A percentile compares a stretch with the other conserved stretches of the same genome.
These are phyloP conservation scores for Coryphaenoides rupestris DNA, from an alignment of 2,113 vertebrate species.

Conservation along the genomic window DNA sequence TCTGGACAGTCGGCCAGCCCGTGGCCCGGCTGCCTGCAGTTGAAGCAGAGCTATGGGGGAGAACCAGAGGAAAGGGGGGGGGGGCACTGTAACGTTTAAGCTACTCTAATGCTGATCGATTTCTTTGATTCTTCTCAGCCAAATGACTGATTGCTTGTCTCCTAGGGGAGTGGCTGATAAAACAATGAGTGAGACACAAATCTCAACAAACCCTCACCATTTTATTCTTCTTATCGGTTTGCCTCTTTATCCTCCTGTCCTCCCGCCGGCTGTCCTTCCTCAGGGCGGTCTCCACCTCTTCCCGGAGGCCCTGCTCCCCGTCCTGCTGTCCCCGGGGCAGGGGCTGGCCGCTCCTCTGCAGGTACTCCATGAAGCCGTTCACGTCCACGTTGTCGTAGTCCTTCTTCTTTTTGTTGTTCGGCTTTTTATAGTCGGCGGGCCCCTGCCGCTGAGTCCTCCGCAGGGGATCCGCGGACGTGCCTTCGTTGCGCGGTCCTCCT, in stretches of 20 bases:
- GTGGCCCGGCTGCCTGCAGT: conserved; percentile 91
- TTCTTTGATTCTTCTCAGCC: background rate
- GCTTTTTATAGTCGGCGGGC: conserved; percentile 51
- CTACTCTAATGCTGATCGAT: background rate
- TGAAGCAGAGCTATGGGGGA: conserved; percentile 84
- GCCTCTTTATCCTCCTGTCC: conserved; percentile 80
- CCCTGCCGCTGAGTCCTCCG: conserved; percentile 35
- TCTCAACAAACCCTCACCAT: conserved; percentile 87
- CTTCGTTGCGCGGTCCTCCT: background rate
- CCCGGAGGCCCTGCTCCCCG: conserved; percentile 34
- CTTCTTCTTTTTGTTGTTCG: conserved; percentile 76
- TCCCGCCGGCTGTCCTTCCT: conserved; percentile 84
- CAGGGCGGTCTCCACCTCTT: conserved; percentile 67
- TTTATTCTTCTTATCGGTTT: conserved; percentile 75
- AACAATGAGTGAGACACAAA: too few species aligned
- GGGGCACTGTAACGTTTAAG: background rate
- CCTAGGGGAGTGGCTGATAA: too few species aligned
- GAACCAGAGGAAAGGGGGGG: background rate
- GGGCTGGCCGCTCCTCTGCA: conserved; percentile 59
- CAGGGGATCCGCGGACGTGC: conserved; percentile 15
- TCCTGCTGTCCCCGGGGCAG: conserved; percentile 11
- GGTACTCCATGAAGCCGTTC: conserved; percentile 84
- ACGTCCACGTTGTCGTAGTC: conserved; percentile 81
- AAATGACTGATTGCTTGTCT: background rate
- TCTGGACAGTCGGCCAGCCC: conserved; percentile 90